Conservation (phyloP, 2,113 vertebrate genomes). For the Scortum barcoo region DNA sequence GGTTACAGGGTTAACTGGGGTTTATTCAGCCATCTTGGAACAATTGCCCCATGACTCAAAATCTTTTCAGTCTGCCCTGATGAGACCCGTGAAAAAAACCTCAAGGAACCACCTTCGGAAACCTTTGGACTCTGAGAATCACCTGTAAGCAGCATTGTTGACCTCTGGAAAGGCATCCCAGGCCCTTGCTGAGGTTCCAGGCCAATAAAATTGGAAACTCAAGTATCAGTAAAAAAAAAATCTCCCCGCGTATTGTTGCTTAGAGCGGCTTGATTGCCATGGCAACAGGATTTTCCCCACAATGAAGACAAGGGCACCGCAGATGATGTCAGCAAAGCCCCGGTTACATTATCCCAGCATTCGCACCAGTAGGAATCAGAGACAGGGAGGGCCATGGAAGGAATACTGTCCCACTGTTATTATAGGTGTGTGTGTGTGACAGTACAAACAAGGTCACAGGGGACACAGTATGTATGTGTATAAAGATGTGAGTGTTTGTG, state of each 20-base stretch:
- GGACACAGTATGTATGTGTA: not conserved
- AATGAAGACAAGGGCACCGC: slow-evolving; percentile 10
- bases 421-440: slow-evolving; percentile 1
- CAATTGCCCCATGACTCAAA: not conserved
- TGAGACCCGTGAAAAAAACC: not conserved
- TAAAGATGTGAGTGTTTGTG: not conserved
- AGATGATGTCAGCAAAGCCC: slow-evolving; percentile 68
- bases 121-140: not conserved
- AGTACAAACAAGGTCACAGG: not conserved
- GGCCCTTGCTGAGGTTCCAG: not conserved
- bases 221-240: not conserved
- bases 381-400: not conserved
- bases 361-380: slow-evolving; percentile 9
- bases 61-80: too few species aligned
- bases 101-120: not conserved
- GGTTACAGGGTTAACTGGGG: slow-evolving; percentile 8
- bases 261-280: slow-evolving; percentile 64
- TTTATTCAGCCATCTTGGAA: not conserved
- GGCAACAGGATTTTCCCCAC: slow-evolving; percentile 64
- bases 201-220: not conserved
- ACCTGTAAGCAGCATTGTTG: not conserved
- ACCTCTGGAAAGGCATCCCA: not conserved
- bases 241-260: not conserved
- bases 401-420: slow-evolving; percentile 1
- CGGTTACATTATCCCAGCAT: slow-evolving; percentile 21